Evolutionary conservation across 2,113 vertebrate species (phyloP).

Genomic region (Plecotus auritus): DNA sequence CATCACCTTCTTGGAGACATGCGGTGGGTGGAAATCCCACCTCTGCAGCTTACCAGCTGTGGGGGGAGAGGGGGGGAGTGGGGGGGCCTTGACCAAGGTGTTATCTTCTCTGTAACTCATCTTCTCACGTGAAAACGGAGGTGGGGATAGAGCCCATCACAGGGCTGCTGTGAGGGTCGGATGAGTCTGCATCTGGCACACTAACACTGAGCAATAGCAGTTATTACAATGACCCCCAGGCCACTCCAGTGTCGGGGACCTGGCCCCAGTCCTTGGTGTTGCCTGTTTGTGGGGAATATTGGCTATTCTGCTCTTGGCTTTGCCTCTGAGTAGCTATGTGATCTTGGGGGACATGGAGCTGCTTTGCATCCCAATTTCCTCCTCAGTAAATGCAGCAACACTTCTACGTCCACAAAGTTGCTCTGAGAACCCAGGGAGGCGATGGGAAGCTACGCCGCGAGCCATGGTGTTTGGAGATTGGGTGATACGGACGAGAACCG

Average conservation of each 20-base stretch:
- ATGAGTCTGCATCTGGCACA: neutral
- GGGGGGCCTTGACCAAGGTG: neutral
- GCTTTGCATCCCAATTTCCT: neutral
- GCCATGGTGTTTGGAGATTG: neutral
- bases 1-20: neutral
- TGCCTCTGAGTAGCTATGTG: neutral
- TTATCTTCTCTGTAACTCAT: neutral
- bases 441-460: neutral
- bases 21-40: neutral
- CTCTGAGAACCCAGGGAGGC: neutral
- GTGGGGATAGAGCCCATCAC: accelerated
- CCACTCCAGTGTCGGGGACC: neutral
- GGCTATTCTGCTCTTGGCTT: neutral
- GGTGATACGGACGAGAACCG: neutral
- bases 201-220: accelerated
- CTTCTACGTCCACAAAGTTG: neutral
- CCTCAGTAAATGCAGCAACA: neutral
- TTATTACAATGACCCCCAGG: neutral
- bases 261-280: neutral
- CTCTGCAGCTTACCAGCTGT: neutral
- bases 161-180: neutral
- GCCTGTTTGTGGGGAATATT: neutral
- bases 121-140: neutral
- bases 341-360: neutral
- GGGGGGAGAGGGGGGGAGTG: neutral